Evolutionary conservation across 2,113 vertebrate species (phyloP), one percentile per base, ranked within the genome.

Genomic region (Mus pahari): DNA sequence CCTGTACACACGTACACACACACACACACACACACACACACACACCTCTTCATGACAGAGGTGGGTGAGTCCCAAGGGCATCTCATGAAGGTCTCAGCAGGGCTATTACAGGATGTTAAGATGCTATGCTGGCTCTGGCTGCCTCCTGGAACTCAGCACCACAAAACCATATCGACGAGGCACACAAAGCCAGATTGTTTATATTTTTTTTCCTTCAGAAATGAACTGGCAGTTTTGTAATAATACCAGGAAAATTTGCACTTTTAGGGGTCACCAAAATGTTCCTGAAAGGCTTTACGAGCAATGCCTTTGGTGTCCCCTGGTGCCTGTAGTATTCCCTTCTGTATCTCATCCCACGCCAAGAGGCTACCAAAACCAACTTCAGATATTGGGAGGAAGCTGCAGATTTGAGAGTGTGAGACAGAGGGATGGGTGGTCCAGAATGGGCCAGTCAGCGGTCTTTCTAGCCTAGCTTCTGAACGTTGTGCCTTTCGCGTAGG

Each of bases 181-280:
- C 91, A 91, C 92, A 97, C 60, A 97, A 94, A 79, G 89, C 36
- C 2, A 0, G 68, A 78, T 91, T 94, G 89, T 96, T 90, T 96
- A 66, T 92, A 14, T 90, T 90, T 53, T 90, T 64, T 8, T 94
- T 83, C 71, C 94, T 94, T 88, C 89, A 97, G 75, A 92, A 90
- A 91, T n/a, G 60, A 94, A 62, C 91, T 91, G 94, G 73, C 55
- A 9, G 42, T 75, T 96, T 74, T 92, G 4, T 50, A 92, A 71
- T 75, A 96, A 92, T 73, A 82, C 12, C 5, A 68, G 64, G 60
- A n/a, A 83, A 91, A 50, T 39, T 39, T 53, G 39, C 36, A n/a
- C 66, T 92, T 92, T 88, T 19, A 89, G 36, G 66, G 45, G 33
- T 88, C 89, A 64, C 39, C 62, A 20, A 91, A 89, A 74, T 89